Percentiles rank a stretch among this genome's conserved stretches.
Evolutionary conservation across 2,797 vertebrate genomes (phyloP).

Genomic region (Chromis chromis): DNA sequence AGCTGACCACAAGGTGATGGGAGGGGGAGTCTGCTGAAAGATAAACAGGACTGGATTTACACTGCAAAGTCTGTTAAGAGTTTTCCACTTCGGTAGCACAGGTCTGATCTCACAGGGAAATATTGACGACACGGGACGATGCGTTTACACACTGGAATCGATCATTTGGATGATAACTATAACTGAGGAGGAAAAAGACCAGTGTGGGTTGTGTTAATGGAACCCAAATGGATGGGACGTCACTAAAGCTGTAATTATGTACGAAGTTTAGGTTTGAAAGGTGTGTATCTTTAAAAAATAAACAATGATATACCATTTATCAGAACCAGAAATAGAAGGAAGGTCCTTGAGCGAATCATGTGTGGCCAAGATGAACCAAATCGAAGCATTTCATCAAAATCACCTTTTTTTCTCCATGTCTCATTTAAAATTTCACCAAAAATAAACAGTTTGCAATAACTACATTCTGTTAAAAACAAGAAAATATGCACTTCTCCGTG

Average conservation of each 20-base stretch:
- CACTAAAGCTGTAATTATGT: neutral
- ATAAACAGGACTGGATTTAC: slow-evolving; percentile 44
- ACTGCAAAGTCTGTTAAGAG: slow-evolving; percentile 26
- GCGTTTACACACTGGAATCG: neutral
- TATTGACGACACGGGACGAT: neutral
- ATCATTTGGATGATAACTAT: neutral
- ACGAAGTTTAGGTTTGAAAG: neutral
- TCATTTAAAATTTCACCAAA: no score
- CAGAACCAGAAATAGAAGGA: no score
- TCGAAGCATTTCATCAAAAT: no score
- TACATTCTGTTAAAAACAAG: no score
- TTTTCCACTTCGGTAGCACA: slow-evolving; percentile 17
- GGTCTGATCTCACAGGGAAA: slow-evolving; percentile 7
- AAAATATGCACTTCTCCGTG: no score
- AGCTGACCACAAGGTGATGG: slow-evolving; percentile 45
- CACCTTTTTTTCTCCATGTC: no score
- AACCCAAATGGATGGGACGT: neutral
- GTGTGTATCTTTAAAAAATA: no score
- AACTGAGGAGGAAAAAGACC: neutral
- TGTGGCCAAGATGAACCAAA: no score
- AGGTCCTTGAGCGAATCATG: no score
- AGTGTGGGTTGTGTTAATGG: neutral
- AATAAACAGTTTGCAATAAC: no score
- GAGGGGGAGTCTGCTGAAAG: slow-evolving; percentile 27
- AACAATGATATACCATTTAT: no score